These are phyloP conservation scores for Megalops cyprinoides DNA, from an alignment of 2,797 vertebrate genomes.

Conservation along the genomic window DNA sequence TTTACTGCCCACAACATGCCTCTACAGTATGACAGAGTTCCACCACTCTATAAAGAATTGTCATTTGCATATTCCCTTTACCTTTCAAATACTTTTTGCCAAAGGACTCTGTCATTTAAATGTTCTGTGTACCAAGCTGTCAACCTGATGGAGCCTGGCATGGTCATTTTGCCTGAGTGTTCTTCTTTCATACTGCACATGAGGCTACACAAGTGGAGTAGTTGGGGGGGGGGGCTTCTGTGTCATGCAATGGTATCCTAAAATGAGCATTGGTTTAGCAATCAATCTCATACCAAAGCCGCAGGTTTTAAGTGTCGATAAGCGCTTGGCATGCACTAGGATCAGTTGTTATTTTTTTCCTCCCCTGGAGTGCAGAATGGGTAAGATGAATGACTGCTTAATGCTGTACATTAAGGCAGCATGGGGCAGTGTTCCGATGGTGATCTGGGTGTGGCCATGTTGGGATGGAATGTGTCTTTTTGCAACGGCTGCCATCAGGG, in stretches of 20 bases:
- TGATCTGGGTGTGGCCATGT: slow-evolving; percentile 10
- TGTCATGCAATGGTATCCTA: not conserved
- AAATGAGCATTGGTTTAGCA: not conserved
- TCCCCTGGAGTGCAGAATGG: slow-evolving; percentile 38
- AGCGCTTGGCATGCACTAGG: not conserved
- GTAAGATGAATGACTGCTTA: slow-evolving; percentile 67
- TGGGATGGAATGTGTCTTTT: slow-evolving; percentile 23
- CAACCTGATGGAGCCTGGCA: not conserved
- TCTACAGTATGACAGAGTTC: not conserved
- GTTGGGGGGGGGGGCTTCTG: not conserved
- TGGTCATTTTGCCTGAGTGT: not conserved
- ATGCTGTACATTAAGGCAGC: slow-evolving; percentile 53
- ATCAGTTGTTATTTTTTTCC: not conserved
- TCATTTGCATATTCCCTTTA: slow-evolving; percentile 4
- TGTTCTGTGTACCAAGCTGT: not conserved
- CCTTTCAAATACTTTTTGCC: not conserved
- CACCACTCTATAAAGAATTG: not conserved
- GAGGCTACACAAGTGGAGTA: not conserved
- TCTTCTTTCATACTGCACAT: not conserved
- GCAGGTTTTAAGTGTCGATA: not conserved
- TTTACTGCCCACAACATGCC: not conserved
- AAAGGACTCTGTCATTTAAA: not conserved
- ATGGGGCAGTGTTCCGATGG: not conserved
- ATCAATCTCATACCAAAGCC: not conserved
- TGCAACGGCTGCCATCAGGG: slow-evolving; percentile 26